Base-by-base conservation (phyloP, 2,797 vertebrate species). In the Bryconaethiops microstoma region DNA sequence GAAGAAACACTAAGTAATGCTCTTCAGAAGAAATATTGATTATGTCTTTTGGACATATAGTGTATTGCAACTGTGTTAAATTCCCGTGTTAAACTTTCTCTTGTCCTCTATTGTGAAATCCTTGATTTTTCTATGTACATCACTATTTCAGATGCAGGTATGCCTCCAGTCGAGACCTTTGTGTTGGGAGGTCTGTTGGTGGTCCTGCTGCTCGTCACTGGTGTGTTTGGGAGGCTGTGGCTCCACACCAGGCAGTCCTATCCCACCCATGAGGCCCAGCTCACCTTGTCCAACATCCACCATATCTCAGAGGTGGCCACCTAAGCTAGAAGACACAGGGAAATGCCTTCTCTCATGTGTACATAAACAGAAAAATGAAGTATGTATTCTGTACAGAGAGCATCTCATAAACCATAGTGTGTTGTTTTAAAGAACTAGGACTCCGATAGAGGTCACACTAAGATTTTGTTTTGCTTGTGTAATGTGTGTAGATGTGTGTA, bases 231-330 rank as follows among this genome's bases (percentile, higher is more conserved):
- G 79, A 92, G 92, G 81, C 89, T 96, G 87, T 94, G 93, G 93
- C 85, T 94, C 69, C 91, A 90, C 64, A 93, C 93, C 77, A 93
- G 91, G 70, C 91, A 90, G 40, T 89, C 93, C 82, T 95, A 95
- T 79, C 93, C 93, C 1, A 78, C 93, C 0, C 87, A 71, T n/a
- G 92, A 95, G 79, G 93, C 87, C 0, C 94, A 96, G 78, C 92
- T 96, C 84, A 95, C 92, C 1, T 88, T 94, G 73, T 94, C 88
- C 42, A 94, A 94, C 86, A 94, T 96, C 73, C 93, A 95, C 80
- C 93, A 89, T 87, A 92, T 92, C 82, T 94, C 91, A n/a, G 95
- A 96, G 86, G 94, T 90, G 87, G 92, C 93, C 65, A 95, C 92
- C 6, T 94, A 92, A 93, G 10, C 76, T 76, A 14, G 45, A 50